These are phyloP conservation scores for Tragelaphus imberbis DNA, from an alignment of 2,113 vertebrate genomes.

Conservation along the genomic window DNA sequence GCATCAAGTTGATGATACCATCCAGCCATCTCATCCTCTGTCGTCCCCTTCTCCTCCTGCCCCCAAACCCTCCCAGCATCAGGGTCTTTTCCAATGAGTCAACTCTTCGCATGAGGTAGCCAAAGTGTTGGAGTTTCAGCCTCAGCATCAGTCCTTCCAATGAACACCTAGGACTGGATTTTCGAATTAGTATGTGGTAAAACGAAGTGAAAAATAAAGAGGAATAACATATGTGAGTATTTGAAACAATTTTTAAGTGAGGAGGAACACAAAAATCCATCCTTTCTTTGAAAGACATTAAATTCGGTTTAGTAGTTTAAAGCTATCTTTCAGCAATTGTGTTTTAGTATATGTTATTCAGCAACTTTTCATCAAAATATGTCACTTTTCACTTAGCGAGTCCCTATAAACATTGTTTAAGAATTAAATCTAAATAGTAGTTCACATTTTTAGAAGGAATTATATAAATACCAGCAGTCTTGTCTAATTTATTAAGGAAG, in stretches of 20 bases:
- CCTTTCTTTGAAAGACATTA: neutral
- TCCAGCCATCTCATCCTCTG: too few species aligned
- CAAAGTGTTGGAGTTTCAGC: too few species aligned
- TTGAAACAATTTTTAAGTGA: neutral
- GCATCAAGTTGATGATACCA: too few species aligned
- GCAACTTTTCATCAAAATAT: neutral
- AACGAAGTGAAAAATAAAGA: neutral
- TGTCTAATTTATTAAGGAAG: neutral
- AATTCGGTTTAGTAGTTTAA: neutral
- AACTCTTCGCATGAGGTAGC: too few species aligned
- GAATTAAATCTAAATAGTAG: neutral
- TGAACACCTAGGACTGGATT: neutral
- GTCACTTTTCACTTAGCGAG: neutral
- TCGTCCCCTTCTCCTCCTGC: too few species aligned
- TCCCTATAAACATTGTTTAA: neutral
- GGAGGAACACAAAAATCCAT: neutral
- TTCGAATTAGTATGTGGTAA: neutral
- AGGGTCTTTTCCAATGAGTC: too few species aligned
- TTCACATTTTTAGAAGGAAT: neutral
- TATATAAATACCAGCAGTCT: neutral
- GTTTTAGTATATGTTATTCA: neutral
- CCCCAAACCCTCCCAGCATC: too few species aligned
- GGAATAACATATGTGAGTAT: neutral
- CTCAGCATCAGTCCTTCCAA: too few species aligned
- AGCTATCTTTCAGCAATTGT: neutral